Percentiles rank a stretch among this genome's conserved stretches.
phyloP scores from a whole-genome alignment of 2,113 vertebrate species.

The Cottus gobio region DNA sequence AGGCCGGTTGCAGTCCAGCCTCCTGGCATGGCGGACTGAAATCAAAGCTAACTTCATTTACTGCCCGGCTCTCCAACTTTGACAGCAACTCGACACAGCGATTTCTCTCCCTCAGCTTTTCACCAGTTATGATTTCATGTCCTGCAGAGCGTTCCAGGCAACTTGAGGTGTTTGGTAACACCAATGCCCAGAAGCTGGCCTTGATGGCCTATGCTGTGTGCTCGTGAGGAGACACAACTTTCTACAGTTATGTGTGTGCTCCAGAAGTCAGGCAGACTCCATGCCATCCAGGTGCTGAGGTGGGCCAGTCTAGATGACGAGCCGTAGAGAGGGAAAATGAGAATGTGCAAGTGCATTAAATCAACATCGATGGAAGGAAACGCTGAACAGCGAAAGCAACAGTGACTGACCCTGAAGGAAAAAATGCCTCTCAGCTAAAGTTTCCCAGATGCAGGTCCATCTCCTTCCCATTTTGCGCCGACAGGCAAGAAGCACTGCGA shows the following conservation, averaged over 20 bases:
- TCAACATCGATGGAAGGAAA: background rate
- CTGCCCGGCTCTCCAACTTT: conserved; percentile 34
- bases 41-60: conserved; percentile 66
- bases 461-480: conserved; percentile 1
- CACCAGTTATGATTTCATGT: conserved; percentile 25
- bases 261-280: background rate
- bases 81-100: conserved; percentile 34
- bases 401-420: background rate
- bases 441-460: conserved; percentile 25
- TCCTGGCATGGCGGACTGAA: conserved; percentile 35
- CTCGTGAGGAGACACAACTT: background rate
- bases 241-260: background rate
- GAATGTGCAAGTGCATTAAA: background rate
- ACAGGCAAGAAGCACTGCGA: conserved; percentile 19
- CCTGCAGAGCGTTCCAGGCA: conserved; percentile 16
- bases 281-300: background rate
- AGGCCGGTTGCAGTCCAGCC: conserved; percentile 28
- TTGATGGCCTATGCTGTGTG: conserved; percentile 2
- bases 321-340: background rate
- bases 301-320: background rate
- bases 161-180: conserved; percentile 44
- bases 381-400: background rate
- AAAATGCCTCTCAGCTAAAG: background rate
- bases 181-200: conserved; percentile 5
- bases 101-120: conserved; percentile 33